Evolutionary conservation across 2,888 invertebrate species (phyloP).

Genomic region (Eupithecia abbreviata): DNA sequence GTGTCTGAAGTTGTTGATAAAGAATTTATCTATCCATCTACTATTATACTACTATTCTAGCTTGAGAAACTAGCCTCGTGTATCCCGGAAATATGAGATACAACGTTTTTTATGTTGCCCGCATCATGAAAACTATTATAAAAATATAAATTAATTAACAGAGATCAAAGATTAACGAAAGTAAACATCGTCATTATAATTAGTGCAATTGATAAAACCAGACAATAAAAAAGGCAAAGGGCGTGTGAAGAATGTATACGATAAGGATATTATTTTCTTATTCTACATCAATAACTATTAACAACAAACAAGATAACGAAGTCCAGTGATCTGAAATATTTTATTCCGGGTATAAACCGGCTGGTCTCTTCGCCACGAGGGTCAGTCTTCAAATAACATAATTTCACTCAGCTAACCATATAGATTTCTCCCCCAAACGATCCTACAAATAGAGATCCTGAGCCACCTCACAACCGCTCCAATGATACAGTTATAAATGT

Average conservation of each 20-base stretch:
- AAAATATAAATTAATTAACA: not conserved
- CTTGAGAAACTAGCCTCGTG: too few relatives aligned
- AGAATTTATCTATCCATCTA: too few relatives aligned
- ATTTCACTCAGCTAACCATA: not conserved
- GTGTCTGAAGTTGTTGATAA: too few relatives aligned
- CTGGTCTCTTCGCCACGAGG: not conserved
- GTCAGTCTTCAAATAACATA: not conserved
- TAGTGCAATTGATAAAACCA: not conserved
- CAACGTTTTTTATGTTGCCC: too few relatives aligned
- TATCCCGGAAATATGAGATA: too few relatives aligned
- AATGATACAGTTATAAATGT: not conserved
- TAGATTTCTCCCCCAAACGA: not conserved
- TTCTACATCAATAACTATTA: not conserved
- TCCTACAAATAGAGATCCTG: not conserved
- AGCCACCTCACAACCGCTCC: not conserved
- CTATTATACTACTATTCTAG: too few relatives aligned
- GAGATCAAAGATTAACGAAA: conserved; percentile 30
- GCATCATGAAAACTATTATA: too few relatives aligned
- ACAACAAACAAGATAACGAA: not conserved
- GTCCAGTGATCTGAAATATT: not conserved
- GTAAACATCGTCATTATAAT: conserved; percentile 21
- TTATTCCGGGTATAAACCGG: not conserved
- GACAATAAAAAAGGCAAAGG: conserved; percentile 6
- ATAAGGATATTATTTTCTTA: not conserved
- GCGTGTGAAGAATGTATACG: conserved; percentile 12